phyloP scores from a whole-genome alignment of 2,888 invertebrate species.

The Hylaea fasciaria region DNA sequence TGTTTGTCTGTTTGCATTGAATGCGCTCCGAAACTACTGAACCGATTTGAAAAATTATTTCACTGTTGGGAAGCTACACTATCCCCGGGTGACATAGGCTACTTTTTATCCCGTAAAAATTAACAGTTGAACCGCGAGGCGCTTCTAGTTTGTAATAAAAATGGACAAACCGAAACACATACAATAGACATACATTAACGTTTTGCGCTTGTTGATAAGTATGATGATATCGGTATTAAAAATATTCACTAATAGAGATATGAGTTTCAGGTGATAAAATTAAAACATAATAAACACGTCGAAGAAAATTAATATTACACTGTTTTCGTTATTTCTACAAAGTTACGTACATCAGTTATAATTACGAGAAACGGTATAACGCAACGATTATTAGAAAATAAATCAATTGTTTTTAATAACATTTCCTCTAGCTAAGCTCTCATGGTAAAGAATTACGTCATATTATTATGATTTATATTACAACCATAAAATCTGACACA shows the following conservation, averaged over 20 bases:
- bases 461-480: constrained; percentile 15
- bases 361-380: not conserved
- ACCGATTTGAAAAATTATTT: too few relatives aligned
- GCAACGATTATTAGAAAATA: constrained; percentile 29
- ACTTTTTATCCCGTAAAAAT: too few relatives aligned
- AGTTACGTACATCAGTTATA: too few relatives aligned
- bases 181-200: constrained; percentile 7
- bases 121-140: too few relatives aligned
- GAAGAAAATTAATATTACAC: not conserved
- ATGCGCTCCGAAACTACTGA: too few relatives aligned
- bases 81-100: too few relatives aligned
- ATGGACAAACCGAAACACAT: not conserved
- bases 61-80: too few relatives aligned
- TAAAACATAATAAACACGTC: not conserved
- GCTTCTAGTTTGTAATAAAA: constrained; percentile 18
- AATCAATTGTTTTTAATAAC: constrained; percentile 22
- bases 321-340: too few relatives aligned
- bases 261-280: not conserved
- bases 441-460: constrained; percentile 31
- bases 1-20: too few relatives aligned
- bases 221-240: not conserved
- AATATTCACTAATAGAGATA: not conserved
- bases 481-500: constrained; percentile 18
- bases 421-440: constrained; percentile 24
- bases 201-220: not conserved